Conservation (phyloP, 2,797 vertebrate genomes). For the Alosa sapidissima region DNA sequence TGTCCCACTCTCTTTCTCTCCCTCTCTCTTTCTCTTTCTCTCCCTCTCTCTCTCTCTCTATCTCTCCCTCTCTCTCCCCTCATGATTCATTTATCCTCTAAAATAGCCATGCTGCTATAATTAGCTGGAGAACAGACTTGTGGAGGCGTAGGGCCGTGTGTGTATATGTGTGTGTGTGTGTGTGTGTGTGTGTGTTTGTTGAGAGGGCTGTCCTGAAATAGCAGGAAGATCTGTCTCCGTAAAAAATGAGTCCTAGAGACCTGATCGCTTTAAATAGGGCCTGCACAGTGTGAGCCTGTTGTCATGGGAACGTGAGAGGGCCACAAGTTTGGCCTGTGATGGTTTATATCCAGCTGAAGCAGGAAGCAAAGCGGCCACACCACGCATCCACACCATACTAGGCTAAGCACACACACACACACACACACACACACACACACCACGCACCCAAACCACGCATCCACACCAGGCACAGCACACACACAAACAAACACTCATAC, state of each 20-base stretch:
- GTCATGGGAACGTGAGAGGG: conserved; percentile 69
- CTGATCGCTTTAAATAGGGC: conserved; percentile 71
- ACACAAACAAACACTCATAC: neutral
- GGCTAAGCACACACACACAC: neutral
- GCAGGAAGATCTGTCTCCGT: conserved; percentile 65
- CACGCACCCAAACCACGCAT: neutral
- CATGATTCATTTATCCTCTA: conserved; percentile 64
- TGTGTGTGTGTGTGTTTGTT: conserved; percentile 26
- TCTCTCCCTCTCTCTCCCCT: conserved; percentile 18
- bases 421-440: neutral
- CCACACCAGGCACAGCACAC: neutral
- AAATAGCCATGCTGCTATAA: conserved; percentile 68
- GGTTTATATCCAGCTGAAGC: neutral
- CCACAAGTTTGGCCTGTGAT: conserved; percentile 11
- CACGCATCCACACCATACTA: no score
- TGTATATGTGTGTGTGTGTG: neutral
- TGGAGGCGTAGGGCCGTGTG: conserved; percentile 49
- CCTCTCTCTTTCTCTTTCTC: conserved; percentile 32
- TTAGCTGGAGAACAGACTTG: conserved; percentile 58
- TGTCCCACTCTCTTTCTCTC: neutral
- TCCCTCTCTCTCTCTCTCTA: conserved; percentile 39
- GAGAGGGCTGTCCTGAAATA: conserved; percentile 69
- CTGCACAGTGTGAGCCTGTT: conserved; percentile 68
- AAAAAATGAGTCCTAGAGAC: conserved; percentile 66
- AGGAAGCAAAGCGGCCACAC: neutral